Evolutionary conservation across 2,113 vertebrate species (phyloP).

Genomic region (Corythaixoides concolor): DNA sequence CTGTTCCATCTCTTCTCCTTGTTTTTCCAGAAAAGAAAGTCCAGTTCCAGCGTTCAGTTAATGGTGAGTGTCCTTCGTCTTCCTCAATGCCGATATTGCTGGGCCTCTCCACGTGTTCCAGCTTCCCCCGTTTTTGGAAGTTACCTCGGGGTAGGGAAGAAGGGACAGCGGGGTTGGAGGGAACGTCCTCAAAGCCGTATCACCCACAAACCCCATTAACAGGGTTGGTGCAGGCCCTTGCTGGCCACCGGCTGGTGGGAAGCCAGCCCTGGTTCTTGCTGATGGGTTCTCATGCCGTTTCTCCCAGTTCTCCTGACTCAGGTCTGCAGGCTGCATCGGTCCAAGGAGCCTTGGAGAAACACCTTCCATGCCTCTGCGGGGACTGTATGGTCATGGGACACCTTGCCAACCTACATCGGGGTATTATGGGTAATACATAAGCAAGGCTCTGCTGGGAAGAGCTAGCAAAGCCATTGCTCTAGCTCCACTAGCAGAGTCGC

Average conservation of each 20-base stretch:
- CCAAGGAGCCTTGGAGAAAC: slow-evolving; percentile 72
- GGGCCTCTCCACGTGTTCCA: slow-evolving; percentile 72
- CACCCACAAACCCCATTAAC: slow-evolving; percentile 64
- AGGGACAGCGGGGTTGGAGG: slow-evolving; percentile 73
- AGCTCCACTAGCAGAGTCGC: slow-evolving; percentile 62
- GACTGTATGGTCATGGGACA: slow-evolving; percentile 69
- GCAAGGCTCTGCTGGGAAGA: slow-evolving; percentile 69
- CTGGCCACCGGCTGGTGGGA: slow-evolving; percentile 59
- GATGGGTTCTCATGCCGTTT: slow-evolving; percentile 72
- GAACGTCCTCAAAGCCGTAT: slow-evolving; percentile 69
- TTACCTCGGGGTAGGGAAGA: slow-evolving; percentile 74
- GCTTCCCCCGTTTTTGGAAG: slow-evolving; percentile 72
- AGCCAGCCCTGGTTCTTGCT: slow-evolving; percentile 61
- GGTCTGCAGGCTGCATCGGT: slow-evolving; percentile 69
- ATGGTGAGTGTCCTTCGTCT: slow-evolving; percentile 90
- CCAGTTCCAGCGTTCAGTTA: slow-evolving; percentile 92
- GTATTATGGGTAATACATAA: slow-evolving; percentile 67
- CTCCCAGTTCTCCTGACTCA: slow-evolving; percentile 71
- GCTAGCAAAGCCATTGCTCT: slow-evolving; percentile 62
- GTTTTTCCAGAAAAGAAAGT: slow-evolving; percentile 96
- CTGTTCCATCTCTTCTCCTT: slow-evolving; percentile 91
- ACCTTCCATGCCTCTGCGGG: slow-evolving; percentile 72
- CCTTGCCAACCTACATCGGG: slow-evolving; percentile 67
- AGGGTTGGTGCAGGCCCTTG: slow-evolving; percentile 66
- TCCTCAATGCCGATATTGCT: slow-evolving; percentile 77